Conservation (phyloP, 2,888 invertebrate genomes). For the Phanerotoma sp. region DNA sequence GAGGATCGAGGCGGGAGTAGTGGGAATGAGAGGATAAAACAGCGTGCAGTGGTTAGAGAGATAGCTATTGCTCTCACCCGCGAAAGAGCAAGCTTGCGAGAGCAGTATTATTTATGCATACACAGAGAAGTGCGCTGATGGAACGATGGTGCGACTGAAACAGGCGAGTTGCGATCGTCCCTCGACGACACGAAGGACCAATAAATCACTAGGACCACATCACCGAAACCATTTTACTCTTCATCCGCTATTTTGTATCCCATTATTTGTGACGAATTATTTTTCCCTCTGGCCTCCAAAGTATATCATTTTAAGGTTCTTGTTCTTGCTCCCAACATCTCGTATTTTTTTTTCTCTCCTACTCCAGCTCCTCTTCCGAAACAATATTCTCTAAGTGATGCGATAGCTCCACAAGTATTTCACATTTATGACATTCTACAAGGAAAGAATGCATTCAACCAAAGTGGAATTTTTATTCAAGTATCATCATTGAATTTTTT, state of each 20-base stretch:
- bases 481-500: constrained; percentile 2
- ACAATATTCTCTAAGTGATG: constrained; percentile 15
- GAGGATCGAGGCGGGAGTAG: background rate
- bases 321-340: background rate
- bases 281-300: background rate
- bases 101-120: constrained; percentile 27
- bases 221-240: constrained; percentile 17
- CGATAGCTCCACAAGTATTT: constrained; percentile 5
- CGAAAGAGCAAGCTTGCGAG: constrained; percentile 11
- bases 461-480: constrained; percentile 4
- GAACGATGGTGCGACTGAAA: constrained; percentile 24
- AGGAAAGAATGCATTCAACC: constrained; percentile 8
- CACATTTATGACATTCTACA: constrained; percentile 16
- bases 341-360: background rate
- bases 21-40: constrained; percentile 1
- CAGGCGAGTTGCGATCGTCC: constrained; percentile 16
- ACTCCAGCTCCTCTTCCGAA: background rate
- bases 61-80: constrained; percentile 2
- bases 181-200: constrained; percentile 23
- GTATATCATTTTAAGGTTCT: background rate
- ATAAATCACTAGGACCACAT: constrained; percentile 21
- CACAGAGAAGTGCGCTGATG: constrained; percentile 24
- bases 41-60: constrained; percentile 2
- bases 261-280: constrained; percentile 26
- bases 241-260: constrained; percentile 23